These are phyloP conservation scores for Condylura cristata DNA, from an alignment of 2,113 vertebrate species.

Conservation along the genomic window DNA sequence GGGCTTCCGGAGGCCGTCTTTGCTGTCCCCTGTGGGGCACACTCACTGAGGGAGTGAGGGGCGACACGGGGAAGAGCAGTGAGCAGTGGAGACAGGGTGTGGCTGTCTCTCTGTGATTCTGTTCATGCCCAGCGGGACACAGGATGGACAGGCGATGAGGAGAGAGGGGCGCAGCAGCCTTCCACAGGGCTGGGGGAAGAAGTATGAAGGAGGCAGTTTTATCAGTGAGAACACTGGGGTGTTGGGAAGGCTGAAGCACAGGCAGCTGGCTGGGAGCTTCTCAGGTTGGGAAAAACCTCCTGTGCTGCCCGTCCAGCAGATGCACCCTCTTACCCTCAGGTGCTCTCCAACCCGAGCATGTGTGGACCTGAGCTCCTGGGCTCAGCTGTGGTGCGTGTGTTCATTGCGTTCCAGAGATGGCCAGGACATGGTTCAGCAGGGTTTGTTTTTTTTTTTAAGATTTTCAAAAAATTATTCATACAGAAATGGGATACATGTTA, in stretches of 20 bases:
- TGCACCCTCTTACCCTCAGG: not conserved
- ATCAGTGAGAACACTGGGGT: not conserved
- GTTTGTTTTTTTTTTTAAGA: too few species aligned
- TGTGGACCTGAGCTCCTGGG: not conserved
- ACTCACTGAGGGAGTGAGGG: not conserved
- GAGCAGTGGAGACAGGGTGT: too few species aligned
- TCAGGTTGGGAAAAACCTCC: not conserved
- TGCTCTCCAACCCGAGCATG: not conserved
- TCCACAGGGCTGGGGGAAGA: not conserved
- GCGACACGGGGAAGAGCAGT: not conserved
- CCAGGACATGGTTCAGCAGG: not conserved
- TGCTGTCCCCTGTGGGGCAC: not conserved
- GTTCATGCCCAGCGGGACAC: not conserved
- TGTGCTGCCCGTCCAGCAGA: not conserved
- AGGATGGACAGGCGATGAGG: not conserved
- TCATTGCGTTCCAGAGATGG: not conserved
- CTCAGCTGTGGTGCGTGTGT: not conserved
- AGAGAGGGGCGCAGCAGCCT: not conserved
- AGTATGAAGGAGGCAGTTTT: not conserved
- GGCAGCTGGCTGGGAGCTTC: not conserved
- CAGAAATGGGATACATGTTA: too few species aligned
- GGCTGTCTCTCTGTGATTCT: not conserved
- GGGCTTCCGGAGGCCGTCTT: conserved; percentile 53
- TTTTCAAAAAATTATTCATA: too few species aligned
- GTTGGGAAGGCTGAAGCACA: not conserved